Conservation (phyloP, 1,140 invertebrate species). For the Macrotrachela quadricornifera region DNA sequence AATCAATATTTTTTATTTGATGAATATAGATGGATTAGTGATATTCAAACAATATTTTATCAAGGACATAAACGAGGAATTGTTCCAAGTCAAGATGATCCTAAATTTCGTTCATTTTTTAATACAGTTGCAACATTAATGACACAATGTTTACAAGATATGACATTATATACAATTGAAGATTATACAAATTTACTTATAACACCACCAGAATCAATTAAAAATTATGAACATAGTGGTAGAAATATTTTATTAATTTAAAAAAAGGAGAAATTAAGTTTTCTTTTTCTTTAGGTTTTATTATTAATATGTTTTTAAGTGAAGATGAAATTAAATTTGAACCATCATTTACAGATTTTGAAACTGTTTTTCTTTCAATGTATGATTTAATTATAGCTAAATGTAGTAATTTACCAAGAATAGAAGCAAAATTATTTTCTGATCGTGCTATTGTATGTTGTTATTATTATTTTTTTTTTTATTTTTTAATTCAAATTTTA, state of each 20-base stretch:
- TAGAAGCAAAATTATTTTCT: slow-evolving; percentile 41
- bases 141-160: slow-evolving; percentile 55
- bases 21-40: slow-evolving; percentile 37
- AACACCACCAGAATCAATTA: slow-evolving; percentile 41
- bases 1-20: neutral
- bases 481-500: too few species aligned
- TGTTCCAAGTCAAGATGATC: slow-evolving; percentile 39
- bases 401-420: slow-evolving; percentile 43
- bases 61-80: slow-evolving; percentile 45
- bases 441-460: slow-evolving; percentile 31
- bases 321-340: slow-evolving; percentile 50
- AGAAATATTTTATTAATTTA: neutral
- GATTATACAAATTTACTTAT: slow-evolving; percentile 54
- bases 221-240: slow-evolving; percentile 2
- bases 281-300: slow-evolving; percentile 41
- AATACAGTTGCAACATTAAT: slow-evolving; percentile 61
- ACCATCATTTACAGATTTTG: slow-evolving; percentile 51
- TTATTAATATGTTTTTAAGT: slow-evolving; percentile 44
- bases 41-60: slow-evolving; percentile 36
- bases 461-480: neutral
- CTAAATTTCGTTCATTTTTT: slow-evolving; percentile 40
- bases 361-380: slow-evolving; percentile 43
- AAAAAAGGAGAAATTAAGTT: neutral
- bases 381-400: slow-evolving; percentile 49
- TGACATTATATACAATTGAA: slow-evolving; percentile 53